phyloP scores from a whole-genome alignment of 2,888 invertebrate genomes.

The Eupeodes latifasciatus region DNA sequence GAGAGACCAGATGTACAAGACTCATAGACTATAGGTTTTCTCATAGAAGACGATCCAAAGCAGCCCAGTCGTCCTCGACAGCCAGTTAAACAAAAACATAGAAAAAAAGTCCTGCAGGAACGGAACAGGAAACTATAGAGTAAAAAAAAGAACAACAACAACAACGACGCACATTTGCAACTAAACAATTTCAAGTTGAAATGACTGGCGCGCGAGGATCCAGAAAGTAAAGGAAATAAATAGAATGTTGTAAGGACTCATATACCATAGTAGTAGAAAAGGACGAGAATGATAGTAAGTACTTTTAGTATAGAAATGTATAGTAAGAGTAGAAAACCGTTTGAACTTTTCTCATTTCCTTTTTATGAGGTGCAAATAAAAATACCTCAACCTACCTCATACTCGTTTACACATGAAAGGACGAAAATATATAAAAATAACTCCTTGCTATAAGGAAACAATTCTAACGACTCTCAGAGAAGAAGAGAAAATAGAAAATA shows the following conservation, averaged over 20 bases:
- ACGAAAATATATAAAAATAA: slow-evolving; percentile 14
- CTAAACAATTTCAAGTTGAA: slow-evolving; percentile 58
- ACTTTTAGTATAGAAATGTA: not conserved
- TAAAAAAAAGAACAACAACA: slow-evolving; percentile 24
- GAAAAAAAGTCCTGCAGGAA: slow-evolving; percentile 41
- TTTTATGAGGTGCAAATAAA: slow-evolving; percentile 84
- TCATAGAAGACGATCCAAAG: not conserved
- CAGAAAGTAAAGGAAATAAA: slow-evolving; percentile 18
- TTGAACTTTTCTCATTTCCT: slow-evolving; percentile 80
- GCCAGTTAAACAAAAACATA: slow-evolving; percentile 24
- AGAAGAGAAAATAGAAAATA: not conserved
- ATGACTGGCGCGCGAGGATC: slow-evolving; percentile 24
- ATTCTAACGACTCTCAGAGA: slow-evolving; percentile 18
- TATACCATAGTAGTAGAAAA: not conserved
- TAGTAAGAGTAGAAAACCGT: slow-evolving; percentile 46
- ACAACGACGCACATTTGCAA: slow-evolving; percentile 35
- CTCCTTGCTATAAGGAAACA: slow-evolving; percentile 15
- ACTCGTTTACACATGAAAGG: slow-evolving; percentile 1
- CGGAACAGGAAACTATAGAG: slow-evolving; percentile 58
- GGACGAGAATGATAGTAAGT: slow-evolving; percentile 5
- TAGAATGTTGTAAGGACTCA: not conserved
- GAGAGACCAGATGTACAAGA: slow-evolving; percentile 64
- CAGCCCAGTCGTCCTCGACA: slow-evolving; percentile 11
- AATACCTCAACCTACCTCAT: slow-evolving; percentile 74
- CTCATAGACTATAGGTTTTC: slow-evolving; percentile 12